These are phyloP conservation scores for Lethenteron camtschaticum DNA, from an alignment of 2,113 vertebrate species.

Conservation along the genomic window DNA sequence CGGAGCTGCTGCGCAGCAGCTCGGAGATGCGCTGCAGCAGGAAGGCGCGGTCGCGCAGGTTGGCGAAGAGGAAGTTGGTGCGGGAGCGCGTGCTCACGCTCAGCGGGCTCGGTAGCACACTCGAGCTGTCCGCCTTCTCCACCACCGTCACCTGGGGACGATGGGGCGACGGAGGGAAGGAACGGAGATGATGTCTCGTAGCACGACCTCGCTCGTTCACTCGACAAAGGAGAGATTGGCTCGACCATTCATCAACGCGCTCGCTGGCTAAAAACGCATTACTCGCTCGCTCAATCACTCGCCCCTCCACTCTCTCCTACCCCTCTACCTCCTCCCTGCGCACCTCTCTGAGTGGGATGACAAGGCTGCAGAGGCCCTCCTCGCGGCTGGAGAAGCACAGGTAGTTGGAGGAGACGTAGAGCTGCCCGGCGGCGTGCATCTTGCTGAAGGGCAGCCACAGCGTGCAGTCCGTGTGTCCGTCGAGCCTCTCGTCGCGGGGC, in stretches of 20 bases:
- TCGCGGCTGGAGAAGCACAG: slow-evolving; percentile 97
- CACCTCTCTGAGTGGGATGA: slow-evolving; percentile 84
- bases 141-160: slow-evolving; percentile 68
- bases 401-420: slow-evolving; percentile 98
- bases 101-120: slow-evolving; percentile 68
- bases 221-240: neutral
- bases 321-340: slow-evolving; percentile 7
- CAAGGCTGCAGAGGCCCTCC: slow-evolving; percentile 76
- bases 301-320: no score
- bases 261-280: no score
- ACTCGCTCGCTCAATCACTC: neutral
- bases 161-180: neutral
- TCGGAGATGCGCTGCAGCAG: slow-evolving; percentile 93
- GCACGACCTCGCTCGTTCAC: neutral
- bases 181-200: neutral
- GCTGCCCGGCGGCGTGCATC: slow-evolving; percentile 86
- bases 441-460: slow-evolving; percentile 98
- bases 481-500: slow-evolving; percentile 83
- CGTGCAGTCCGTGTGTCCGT: slow-evolving; percentile 89
- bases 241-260: no score
- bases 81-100: slow-evolving; percentile 94
- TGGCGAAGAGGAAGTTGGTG: slow-evolving; percentile 96
- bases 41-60: slow-evolving; percentile 83
- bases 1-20: slow-evolving; percentile 32
- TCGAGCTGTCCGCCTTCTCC: slow-evolving; percentile 92